Evolutionary conservation across 2,888 invertebrate species (phyloP).

Genomic region (Empis stercorea): DNA sequence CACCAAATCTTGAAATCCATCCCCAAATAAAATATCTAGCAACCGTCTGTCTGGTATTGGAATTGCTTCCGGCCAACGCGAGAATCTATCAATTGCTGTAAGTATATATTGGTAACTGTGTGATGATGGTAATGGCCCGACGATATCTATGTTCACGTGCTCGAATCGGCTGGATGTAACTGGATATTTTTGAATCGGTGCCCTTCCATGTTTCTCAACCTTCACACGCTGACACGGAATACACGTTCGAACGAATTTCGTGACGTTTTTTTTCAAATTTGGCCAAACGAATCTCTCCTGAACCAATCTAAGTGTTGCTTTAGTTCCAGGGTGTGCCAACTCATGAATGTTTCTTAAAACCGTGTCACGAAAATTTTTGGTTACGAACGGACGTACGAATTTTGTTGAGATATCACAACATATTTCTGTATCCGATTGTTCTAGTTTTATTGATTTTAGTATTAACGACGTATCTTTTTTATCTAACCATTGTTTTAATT

Average conservation of each 20-base stretch:
- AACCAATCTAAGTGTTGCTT: neutral
- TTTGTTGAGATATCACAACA: conserved; percentile 4
- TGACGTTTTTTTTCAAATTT: neutral
- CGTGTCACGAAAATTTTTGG: neutral
- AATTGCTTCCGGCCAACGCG: conserved; percentile 17
- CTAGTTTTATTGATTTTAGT: neutral
- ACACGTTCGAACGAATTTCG: neutral
- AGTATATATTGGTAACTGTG: conserved; percentile 22
- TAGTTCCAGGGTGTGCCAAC: conserved; percentile 1
- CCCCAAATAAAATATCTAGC: conserved; percentile 9
- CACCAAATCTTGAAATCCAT: conserved; percentile 34
- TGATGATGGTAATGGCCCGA: conserved; percentile 29
- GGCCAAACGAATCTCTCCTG: conserved; percentile 1
- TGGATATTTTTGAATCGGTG: neutral
- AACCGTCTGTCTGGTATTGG: conserved; percentile 15
- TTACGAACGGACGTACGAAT: neutral
- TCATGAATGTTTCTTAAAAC: neutral
- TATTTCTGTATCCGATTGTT: neutral
- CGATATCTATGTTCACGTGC: conserved; percentile 33
- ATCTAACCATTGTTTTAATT: neutral
- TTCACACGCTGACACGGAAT: conserved; percentile 1
- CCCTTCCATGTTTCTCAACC: neutral
- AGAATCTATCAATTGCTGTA: conserved; percentile 19
- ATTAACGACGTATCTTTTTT: neutral
- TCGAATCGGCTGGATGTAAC: conserved; percentile 13